Conservation (phyloP, 1,140 invertebrate species). For the Calephelis nemesis region DNA sequence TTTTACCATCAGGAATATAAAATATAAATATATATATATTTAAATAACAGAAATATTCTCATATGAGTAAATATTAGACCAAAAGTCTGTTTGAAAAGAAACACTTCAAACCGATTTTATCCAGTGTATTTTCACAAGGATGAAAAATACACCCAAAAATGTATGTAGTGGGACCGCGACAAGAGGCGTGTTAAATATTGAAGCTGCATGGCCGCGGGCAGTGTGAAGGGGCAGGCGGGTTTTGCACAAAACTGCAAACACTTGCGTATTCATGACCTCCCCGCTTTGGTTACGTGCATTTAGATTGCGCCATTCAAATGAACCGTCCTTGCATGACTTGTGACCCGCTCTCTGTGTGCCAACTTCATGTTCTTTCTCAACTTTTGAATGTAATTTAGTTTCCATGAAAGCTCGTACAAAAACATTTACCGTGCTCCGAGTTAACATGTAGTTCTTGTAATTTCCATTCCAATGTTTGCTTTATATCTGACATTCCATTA, state of each 20-base stretch:
- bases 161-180: neutral
- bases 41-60: too few species aligned
- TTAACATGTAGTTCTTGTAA: too few species aligned
- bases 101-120: too few species aligned
- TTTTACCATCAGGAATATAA: too few species aligned
- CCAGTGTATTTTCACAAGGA: neutral
- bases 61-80: too few species aligned
- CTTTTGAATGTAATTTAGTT: neutral
- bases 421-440: neutral
- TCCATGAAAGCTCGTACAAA: neutral
- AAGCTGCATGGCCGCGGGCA: neutral
- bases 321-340: slow-evolving; percentile 8
- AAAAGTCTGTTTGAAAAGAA: too few species aligned
- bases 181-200: slow-evolving; percentile 11
- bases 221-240: slow-evolving; percentile 1
- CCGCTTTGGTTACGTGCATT: slow-evolving; percentile 14
- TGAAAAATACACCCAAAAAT: neutral
- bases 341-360: slow-evolving; percentile 11
- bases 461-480: too few species aligned
- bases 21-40: too few species aligned
- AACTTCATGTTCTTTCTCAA: slow-evolving; percentile 1
- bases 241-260: slow-evolving; percentile 13
- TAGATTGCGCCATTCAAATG: slow-evolving; percentile 17
- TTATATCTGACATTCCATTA: too few species aligned
- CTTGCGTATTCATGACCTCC: slow-evolving; percentile 15